These are phyloP conservation scores for Ridgeia piscesae DNA, from an alignment of 1,140 invertebrate species.

Conservation along the genomic window DNA sequence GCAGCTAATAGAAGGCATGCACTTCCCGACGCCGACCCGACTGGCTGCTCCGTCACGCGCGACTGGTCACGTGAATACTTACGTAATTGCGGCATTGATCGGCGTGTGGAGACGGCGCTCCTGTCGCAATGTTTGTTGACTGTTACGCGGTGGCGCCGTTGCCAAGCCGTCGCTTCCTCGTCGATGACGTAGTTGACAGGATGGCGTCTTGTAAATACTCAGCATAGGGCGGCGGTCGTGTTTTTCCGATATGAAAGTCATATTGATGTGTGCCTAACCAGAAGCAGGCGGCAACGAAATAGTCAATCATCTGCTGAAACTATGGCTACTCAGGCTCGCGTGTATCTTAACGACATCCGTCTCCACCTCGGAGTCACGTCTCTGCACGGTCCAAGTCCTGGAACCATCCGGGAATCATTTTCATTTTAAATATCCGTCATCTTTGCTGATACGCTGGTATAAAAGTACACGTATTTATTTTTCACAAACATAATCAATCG, in stretches of 20 bases:
- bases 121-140: not conserved
- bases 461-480: not conserved
- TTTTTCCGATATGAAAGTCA: not conserved
- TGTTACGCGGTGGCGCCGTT: not conserved
- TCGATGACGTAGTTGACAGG: not conserved
- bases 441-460: not conserved
- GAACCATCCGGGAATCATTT: not conserved
- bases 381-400: too few relatives aligned
- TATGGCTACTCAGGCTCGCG: not conserved
- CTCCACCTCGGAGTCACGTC: too few relatives aligned
- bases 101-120: not conserved
- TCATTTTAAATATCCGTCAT: not conserved
- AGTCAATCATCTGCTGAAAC: not conserved
- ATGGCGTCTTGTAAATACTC: not conserved
- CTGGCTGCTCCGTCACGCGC: not conserved
- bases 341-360: not conserved
- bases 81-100: not conserved
- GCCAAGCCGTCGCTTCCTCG: not conserved
- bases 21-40: not conserved
- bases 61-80: not conserved
- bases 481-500: too few relatives aligned
- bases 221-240: not conserved
- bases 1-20: not conserved
- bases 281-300: not conserved
- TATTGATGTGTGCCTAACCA: not conserved